Conservation (phyloP, 1,140 invertebrate genomes). For the Mamestra configurata region DNA sequence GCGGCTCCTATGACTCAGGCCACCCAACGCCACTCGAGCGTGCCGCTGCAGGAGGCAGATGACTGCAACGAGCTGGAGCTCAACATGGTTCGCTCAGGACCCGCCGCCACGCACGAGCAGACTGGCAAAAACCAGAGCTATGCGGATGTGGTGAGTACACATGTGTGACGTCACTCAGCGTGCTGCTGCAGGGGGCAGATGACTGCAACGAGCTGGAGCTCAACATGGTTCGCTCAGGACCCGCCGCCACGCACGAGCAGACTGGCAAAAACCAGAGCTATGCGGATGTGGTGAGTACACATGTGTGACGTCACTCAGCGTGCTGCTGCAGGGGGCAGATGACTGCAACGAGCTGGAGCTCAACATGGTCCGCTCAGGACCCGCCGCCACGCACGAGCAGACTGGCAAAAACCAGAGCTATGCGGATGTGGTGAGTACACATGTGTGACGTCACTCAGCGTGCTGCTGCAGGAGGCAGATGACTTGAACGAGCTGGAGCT, state of each 20-base stretch:
- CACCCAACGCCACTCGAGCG: not conserved
- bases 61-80: conserved; percentile 1
- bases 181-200: conserved; percentile 21
- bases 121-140: not conserved
- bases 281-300: not conserved
- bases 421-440: not conserved
- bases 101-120: too few species aligned
- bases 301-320: not conserved
- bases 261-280: not conserved
- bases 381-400: too few species aligned
- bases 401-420: not conserved
- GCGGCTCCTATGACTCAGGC: too few species aligned
- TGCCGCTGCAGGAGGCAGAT: conserved; percentile 19
- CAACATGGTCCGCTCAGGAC: not conserved
- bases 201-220: conserved; percentile 1
- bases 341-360: conserved; percentile 1
- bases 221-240: not conserved
- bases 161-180: not conserved
- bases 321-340: conserved; percentile 21
- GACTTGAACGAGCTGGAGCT: not conserved
- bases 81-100: not conserved
- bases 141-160: not conserved
- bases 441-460: not conserved
- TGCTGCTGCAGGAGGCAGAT: conserved; percentile 21
- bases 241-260: too few species aligned